Evolutionary conservation across 1,140 invertebrate species (phyloP).

Genomic region (Drosophila novamexicana): DNA sequence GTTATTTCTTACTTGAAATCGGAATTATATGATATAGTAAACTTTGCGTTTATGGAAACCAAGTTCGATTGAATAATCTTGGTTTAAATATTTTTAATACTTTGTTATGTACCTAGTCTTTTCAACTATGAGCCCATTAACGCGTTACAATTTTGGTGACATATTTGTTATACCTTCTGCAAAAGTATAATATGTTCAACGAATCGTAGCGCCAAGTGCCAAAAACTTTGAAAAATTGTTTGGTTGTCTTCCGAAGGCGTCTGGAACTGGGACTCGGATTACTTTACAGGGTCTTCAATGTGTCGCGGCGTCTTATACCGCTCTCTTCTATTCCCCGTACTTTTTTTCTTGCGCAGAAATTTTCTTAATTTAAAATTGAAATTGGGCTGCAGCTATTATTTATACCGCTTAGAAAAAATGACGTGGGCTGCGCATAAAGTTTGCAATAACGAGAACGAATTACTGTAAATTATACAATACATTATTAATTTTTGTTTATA

Average conservation of each 20-base stretch:
- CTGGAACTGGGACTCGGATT: not conserved
- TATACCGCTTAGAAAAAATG: conserved; percentile 30
- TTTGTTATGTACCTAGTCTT: no score
- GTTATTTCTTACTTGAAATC: no score
- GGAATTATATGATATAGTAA: no score
- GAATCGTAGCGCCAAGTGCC: not conserved
- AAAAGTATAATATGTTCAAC: conserved; percentile 2
- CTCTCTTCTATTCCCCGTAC: not conserved
- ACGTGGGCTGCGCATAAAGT: conserved; percentile 8
- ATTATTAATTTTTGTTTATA: not conserved
- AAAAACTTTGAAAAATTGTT: conserved; percentile 23
- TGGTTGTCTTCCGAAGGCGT: conserved; percentile 5
- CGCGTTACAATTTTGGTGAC: not conserved
- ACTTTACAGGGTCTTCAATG: conserved; percentile 25
- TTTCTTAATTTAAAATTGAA: conserved; percentile 43
- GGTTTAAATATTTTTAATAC: no score
- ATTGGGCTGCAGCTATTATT: conserved; percentile 36
- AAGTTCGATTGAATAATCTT: no score
- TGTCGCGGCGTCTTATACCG: conserved; percentile 8
- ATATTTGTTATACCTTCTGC: not conserved
- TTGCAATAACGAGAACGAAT: not conserved
- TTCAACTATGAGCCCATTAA: no score
- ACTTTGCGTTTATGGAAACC: no score
- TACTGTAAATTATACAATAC: not conserved
- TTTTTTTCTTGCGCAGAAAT: conserved; percentile 10